Evolutionary conservation across 2,888 invertebrate genomes (phyloP).

Genomic region (Tromatobia lineatoria): DNA sequence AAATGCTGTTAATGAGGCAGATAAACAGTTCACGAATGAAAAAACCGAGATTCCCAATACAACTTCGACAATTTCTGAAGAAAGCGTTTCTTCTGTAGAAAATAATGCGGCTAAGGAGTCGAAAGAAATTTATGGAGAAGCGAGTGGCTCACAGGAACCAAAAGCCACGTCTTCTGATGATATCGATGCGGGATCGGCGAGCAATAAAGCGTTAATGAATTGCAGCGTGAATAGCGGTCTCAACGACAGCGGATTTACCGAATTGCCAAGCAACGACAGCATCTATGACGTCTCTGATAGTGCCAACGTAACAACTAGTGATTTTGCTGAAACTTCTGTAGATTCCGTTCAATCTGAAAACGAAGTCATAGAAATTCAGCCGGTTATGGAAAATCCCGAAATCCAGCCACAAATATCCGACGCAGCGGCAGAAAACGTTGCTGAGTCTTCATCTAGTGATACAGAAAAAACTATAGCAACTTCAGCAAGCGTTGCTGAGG

Average conservation of each 20-base stretch:
- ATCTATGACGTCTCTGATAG: slow-evolving; percentile 30
- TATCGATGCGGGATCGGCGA: slow-evolving; percentile 4
- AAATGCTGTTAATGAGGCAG: background rate
- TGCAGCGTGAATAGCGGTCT: slow-evolving; percentile 47
- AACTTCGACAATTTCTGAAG: too few species aligned
- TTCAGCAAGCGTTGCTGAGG: background rate
- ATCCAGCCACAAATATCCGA: background rate
- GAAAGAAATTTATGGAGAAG: background rate
- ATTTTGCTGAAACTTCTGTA: slow-evolving; percentile 34
- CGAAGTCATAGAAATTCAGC: slow-evolving; percentile 29
- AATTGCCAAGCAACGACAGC: slow-evolving; percentile 56
- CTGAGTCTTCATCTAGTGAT: background rate
- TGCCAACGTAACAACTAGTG: background rate
- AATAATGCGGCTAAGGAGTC: background rate
- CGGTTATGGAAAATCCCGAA: background rate
- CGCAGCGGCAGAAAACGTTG: background rate
- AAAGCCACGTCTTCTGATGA: slow-evolving; percentile 7
- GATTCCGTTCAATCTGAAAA: slow-evolving; percentile 19
- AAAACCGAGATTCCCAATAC: too few species aligned
- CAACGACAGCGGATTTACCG: slow-evolving; percentile 61
- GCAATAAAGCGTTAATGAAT: slow-evolving; percentile 27
- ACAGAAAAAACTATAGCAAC: background rate
- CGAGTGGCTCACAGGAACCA: background rate
- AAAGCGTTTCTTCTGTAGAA: background rate
- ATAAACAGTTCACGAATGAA: too few species aligned